Evolutionary conservation across 2,113 vertebrate species (phyloP).

Genomic region (Chaetorhynchus papuensis): DNA sequence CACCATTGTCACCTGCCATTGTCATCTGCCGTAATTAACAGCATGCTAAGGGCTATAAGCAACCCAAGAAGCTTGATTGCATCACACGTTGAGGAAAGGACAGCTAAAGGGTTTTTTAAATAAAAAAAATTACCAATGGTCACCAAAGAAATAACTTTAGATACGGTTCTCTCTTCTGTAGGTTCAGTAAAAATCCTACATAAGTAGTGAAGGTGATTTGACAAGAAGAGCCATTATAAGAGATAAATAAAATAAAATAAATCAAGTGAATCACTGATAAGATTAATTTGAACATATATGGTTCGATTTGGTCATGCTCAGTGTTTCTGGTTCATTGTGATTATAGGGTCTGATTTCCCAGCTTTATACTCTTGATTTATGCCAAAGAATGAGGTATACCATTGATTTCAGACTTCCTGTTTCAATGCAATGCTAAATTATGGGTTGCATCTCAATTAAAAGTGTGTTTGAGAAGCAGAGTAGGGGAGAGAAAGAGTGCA

Average conservation of each 20-base stretch:
- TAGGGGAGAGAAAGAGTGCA: not conserved
- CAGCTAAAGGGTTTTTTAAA: not conserved
- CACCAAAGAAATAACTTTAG: not conserved
- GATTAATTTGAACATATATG: not conserved
- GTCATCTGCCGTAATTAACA: not conserved
- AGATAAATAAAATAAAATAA: not conserved
- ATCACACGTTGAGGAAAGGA: not conserved
- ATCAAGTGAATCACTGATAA: not conserved
- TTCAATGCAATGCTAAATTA: not conserved
- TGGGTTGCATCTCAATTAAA: not conserved
- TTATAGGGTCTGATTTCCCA: not conserved
- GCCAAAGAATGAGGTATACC: not conserved
- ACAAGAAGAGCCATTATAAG: not conserved
- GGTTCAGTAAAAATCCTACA: not conserved
- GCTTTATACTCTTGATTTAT: not conserved
- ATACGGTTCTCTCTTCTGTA: not conserved
- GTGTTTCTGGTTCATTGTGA: not conserved
- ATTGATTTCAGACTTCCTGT: not conserved
- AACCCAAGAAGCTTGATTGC: not conserved
- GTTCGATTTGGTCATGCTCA: constrained; percentile 20
- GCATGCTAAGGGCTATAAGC: not conserved
- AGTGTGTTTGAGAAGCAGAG: not conserved
- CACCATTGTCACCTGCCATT: not conserved
- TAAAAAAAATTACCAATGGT: not conserved
- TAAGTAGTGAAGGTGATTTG: not conserved